A percentile compares a stretch with the other conserved stretches of the same genome.
phyloP scores from a whole-genome alignment of 2,797 vertebrate species.

The Amblyopsis hoosieri region DNA sequence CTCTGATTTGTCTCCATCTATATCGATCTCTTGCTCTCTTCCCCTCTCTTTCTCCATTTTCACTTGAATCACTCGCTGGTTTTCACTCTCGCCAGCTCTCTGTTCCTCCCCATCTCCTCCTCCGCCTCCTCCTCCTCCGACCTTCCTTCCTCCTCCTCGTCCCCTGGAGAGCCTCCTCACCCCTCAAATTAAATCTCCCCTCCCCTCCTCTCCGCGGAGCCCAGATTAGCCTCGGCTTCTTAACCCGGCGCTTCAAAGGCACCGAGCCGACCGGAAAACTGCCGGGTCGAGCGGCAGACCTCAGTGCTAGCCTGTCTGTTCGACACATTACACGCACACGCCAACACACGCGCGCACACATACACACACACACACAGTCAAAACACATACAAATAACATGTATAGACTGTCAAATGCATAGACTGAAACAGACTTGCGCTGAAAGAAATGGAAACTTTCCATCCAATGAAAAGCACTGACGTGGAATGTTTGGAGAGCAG shows the following conservation, averaged over 20 bases:
- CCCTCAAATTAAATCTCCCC: conserved; percentile 30
- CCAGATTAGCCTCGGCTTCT: conserved; percentile 14
- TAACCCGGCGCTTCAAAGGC: neutral
- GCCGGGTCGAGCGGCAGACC: no score
- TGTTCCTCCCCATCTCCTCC: conserved; percentile 10
- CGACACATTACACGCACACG: neutral
- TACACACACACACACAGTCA: neutral
- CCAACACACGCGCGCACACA: neutral
- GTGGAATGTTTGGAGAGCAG: conserved; percentile 2
- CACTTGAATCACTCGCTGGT: neutral
- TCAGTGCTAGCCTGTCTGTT: no score
- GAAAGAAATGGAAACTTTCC: no score
- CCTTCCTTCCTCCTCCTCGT: conserved; percentile 13
- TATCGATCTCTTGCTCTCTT: neutral
- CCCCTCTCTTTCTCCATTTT: neutral
- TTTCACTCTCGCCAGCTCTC: conserved; percentile 5
- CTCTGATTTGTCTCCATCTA: neutral
- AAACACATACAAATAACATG: no score
- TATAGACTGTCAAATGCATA: no score
- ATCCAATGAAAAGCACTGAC: no score
- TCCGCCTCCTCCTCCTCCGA: conserved; percentile 10
- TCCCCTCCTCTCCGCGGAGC: conserved; percentile 9
- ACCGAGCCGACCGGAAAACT: no score
- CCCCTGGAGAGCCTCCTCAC: conserved; percentile 22
- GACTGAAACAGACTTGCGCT: no score